Conservation (phyloP, 2,888 invertebrate genomes). For the Ectemnius lituratus region DNA sequence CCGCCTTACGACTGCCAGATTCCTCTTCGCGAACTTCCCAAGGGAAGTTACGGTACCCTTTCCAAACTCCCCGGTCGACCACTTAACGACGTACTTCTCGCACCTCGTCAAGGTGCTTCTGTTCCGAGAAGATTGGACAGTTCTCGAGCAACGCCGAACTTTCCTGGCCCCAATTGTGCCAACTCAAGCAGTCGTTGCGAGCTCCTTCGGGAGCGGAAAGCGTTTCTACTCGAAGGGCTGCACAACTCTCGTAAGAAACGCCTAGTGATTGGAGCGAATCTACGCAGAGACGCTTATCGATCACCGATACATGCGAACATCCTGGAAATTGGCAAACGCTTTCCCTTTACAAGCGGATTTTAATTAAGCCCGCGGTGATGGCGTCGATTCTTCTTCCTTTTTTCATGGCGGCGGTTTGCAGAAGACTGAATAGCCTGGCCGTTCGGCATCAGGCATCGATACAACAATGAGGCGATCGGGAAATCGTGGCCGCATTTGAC, state of each 20-base stretch:
- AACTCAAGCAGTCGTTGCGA: too few species aligned
- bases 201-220: too few species aligned
- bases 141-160: too few species aligned
- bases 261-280: too few species aligned
- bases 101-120: too few species aligned
- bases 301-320: too few species aligned
- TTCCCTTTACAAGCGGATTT: slow-evolving; percentile 32
- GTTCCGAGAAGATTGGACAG: too few species aligned
- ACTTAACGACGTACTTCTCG: too few species aligned
- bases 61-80: not conserved
- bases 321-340: slow-evolving; percentile 13
- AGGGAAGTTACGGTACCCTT: not conserved
- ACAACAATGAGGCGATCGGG: slow-evolving; percentile 54
- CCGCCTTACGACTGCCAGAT: not conserved
- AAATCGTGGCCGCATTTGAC: slow-evolving; percentile 40
- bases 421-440: slow-evolving; percentile 4
- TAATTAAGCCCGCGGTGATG: slow-evolving; percentile 24
- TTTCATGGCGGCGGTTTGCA: slow-evolving; percentile 23
- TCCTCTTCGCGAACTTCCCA: not conserved
- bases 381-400: slow-evolving; percentile 12
- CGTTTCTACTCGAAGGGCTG: too few species aligned
- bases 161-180: too few species aligned
- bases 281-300: too few species aligned
- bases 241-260: too few species aligned
- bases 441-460: slow-evolving; percentile 34